Conservation (phyloP, 2,797 vertebrate species). For the Botia kubotai region DNA sequence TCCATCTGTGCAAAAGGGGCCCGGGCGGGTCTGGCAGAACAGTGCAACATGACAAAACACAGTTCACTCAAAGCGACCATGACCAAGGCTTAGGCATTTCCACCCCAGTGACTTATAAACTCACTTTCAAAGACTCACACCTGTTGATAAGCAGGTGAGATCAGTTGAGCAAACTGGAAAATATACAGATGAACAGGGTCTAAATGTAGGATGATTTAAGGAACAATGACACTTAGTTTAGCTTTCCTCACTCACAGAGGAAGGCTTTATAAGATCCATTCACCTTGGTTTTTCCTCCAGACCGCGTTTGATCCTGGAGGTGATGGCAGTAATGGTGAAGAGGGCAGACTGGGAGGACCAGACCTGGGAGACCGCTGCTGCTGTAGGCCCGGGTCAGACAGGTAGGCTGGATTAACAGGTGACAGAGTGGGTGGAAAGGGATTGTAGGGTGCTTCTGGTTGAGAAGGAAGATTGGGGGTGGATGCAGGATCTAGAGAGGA, state of each 20-base stretch:
- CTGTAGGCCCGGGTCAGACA: conserved; percentile 20
- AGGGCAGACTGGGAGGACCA: conserved; percentile 64
- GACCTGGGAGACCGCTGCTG: conserved; percentile 72
- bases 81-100: conserved; percentile 28
- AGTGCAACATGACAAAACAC: conserved; percentile 65
- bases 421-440: conserved; percentile 69
- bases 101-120: conserved; percentile 29
- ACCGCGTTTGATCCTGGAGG: conserved; percentile 76
- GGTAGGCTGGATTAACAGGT: conserved; percentile 40
- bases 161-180: conserved; percentile 59
- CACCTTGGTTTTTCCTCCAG: conserved; percentile 94
- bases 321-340: conserved; percentile 47
- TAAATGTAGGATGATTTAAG: conserved; percentile 28
- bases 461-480: conserved; percentile 18
- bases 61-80: conserved; percentile 57
- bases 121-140: conserved; percentile 60
- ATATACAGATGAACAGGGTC: conserved; percentile 11
- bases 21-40: conserved; percentile 64
- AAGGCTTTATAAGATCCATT: conserved; percentile 58
- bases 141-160: conserved; percentile 63
- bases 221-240: conserved; percentile 20
- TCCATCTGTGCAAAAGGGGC: conserved; percentile 66
- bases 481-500: neutral
- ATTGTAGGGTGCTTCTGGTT: conserved; percentile 67
- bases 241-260: conserved; percentile 26